Percentiles rank a stretch among this genome's conserved stretches.
Evolutionary conservation across 2,797 vertebrate genomes (phyloP).

Genomic region (Macrochelys suwanniensis): DNA sequence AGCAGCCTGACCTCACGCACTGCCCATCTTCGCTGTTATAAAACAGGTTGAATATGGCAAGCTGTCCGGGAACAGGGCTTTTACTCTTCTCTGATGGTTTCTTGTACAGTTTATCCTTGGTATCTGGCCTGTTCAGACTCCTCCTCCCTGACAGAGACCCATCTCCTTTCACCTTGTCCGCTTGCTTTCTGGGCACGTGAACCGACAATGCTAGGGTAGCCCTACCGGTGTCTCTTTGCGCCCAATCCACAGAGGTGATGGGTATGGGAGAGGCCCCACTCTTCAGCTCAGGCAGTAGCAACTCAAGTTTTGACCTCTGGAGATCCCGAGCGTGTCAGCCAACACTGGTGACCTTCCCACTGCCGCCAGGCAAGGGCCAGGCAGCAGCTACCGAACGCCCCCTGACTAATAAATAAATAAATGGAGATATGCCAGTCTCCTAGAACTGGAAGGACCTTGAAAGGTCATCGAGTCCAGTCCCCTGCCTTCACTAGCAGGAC

Average conservation of each 20-base stretch:
- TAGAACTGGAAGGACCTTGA: no score
- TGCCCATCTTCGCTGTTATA: not conserved
- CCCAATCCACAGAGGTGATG: not conserved
- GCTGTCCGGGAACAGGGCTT: not conserved
- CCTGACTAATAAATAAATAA: not conserved
- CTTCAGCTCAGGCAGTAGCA: not conserved
- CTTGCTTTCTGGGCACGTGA: not conserved
- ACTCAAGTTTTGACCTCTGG: not conserved
- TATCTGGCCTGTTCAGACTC: not conserved
- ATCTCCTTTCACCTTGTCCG: not conserved
- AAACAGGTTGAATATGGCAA: not conserved
- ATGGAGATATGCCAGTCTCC: no score
- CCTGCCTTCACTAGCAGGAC: no score
- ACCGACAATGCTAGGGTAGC: not conserved
- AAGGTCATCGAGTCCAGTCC: no score
- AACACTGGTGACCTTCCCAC: not conserved
- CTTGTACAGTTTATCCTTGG: not conserved
- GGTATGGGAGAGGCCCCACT: not conserved
- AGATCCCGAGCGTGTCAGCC: not conserved
- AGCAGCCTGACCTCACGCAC: not conserved
- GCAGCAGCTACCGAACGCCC: not conserved
- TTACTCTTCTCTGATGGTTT: not conserved
- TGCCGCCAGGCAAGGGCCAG: no score
- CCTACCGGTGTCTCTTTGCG: not conserved
- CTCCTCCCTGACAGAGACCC: not conserved